Evolutionary conservation across 23 tunicate genomes (phyloP).

Genomic region (Halocynthia roretzi): DNA sequence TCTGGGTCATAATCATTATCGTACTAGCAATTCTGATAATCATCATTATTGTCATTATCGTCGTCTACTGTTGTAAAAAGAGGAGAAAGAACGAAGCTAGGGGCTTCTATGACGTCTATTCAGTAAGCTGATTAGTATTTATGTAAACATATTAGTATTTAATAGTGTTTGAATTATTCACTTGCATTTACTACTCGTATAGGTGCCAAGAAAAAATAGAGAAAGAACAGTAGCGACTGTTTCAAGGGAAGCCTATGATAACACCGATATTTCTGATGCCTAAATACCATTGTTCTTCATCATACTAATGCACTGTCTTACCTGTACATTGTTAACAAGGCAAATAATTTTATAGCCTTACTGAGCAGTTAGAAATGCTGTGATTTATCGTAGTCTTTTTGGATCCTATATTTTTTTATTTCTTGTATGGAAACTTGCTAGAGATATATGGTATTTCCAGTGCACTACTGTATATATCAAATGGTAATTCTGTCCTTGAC

Average conservation of each 20-base stretch:
- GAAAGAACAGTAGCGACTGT: neutral
- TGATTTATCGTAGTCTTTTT: too few species aligned
- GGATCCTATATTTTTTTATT: too few species aligned
- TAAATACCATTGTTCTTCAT: too few species aligned
- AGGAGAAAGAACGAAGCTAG: slow-evolving; percentile 1
- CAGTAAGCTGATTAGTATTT: neutral
- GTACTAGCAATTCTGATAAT: slow-evolving; percentile 2
- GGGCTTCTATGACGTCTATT: slow-evolving; percentile 17
- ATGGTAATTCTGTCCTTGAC: too few species aligned
- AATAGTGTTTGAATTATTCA: neutral
- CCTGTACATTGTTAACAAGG: too few species aligned
- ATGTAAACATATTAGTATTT: neutral
- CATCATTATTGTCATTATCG: slow-evolving; percentile 8
- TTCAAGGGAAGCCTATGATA: slow-evolving; percentile 14
- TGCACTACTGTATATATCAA: too few species aligned
- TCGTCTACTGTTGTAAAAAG: neutral
- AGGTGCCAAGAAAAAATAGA: neutral
- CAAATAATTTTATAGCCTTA: too few species aligned
- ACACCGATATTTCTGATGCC: neutral
- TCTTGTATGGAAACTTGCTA: too few species aligned
- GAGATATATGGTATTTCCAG: too few species aligned
- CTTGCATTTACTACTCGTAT: neutral
- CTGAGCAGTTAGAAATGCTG: too few species aligned
- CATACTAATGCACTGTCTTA: too few species aligned
- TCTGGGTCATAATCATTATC: slow-evolving; percentile 4